phyloP scores from a whole-genome alignment of 2,888 invertebrate species.

The Thymelicus acteon region DNA sequence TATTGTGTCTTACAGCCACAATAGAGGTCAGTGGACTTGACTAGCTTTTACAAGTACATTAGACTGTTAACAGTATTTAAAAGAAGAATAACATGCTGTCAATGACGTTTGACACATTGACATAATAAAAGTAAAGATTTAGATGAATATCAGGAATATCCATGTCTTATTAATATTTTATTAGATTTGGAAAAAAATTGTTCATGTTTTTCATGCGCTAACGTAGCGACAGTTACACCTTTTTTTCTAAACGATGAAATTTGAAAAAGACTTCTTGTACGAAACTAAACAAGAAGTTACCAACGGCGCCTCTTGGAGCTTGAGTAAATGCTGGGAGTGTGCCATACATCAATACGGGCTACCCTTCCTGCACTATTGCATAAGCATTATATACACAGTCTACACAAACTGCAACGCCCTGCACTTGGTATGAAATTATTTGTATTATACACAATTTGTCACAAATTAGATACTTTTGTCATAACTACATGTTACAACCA shows the following conservation, averaged over 20 bases:
- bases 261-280: constrained; percentile 35
- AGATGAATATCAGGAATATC: background rate
- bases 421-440: constrained; percentile 58
- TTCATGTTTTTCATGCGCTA: constrained; percentile 46
- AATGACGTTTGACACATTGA: background rate
- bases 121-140: background rate
- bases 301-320: constrained; percentile 47
- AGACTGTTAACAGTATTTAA: background rate
- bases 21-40: background rate
- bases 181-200: constrained; percentile 46
- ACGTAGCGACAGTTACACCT: background rate
- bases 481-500: too few species aligned
- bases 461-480: too few species aligned
- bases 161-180: background rate
- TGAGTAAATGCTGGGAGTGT: constrained; percentile 50
- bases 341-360: constrained; percentile 56
- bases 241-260: constrained; percentile 9
- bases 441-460: background rate
- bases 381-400: constrained; percentile 55
- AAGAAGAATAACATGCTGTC: background rate
- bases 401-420: constrained; percentile 59
- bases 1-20: background rate
- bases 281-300: constrained; percentile 40
- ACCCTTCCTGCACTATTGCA: constrained; percentile 54
- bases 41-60: background rate